Conservation (phyloP, 1,140 invertebrate genomes). For the Dendrolimus kikuchii region DNA sequence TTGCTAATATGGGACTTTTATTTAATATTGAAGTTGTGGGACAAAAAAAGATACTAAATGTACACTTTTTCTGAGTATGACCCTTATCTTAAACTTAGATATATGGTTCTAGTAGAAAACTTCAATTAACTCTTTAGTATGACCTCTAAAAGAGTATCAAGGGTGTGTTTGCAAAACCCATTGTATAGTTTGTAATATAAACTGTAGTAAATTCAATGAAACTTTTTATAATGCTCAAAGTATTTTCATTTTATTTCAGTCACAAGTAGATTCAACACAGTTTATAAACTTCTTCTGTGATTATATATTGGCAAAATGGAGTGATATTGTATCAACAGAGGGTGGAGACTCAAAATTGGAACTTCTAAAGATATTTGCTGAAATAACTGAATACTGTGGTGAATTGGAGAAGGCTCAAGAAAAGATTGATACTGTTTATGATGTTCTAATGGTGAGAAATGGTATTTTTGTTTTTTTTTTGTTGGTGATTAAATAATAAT, state of each 20-base stretch:
- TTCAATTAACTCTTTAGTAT: too few relatives aligned
- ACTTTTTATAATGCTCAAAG: slow-evolving; percentile 13
- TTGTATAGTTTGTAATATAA: too few relatives aligned
- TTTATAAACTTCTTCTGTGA: slow-evolving; percentile 92
- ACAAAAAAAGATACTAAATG: too few relatives aligned
- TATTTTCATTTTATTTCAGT: slow-evolving; percentile 74
- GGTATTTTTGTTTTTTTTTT: slow-evolving; percentile 3
- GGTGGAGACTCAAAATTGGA: slow-evolving; percentile 85
- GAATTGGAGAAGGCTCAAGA: slow-evolving; percentile 82
- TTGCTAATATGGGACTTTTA: too few relatives aligned
- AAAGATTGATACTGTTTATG: slow-evolving; percentile 84
- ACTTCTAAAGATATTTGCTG: slow-evolving; percentile 90
- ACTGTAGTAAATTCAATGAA: neutral
- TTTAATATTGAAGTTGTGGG: too few relatives aligned
- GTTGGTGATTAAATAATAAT: neutral
- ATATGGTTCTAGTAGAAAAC: too few relatives aligned
- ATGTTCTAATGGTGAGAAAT: slow-evolving; percentile 82
- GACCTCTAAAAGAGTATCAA: too few relatives aligned
- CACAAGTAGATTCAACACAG: slow-evolving; percentile 88
- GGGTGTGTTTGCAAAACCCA: too few relatives aligned
- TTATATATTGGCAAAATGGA: slow-evolving; percentile 82
- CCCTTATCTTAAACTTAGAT: too few relatives aligned
- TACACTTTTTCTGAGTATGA: too few relatives aligned
- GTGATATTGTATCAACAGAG: slow-evolving; percentile 69
- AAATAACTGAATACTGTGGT: slow-evolving; percentile 84